Conservation (phyloP, 2,797 vertebrate species). For the Lithobates sylvaticus region DNA sequence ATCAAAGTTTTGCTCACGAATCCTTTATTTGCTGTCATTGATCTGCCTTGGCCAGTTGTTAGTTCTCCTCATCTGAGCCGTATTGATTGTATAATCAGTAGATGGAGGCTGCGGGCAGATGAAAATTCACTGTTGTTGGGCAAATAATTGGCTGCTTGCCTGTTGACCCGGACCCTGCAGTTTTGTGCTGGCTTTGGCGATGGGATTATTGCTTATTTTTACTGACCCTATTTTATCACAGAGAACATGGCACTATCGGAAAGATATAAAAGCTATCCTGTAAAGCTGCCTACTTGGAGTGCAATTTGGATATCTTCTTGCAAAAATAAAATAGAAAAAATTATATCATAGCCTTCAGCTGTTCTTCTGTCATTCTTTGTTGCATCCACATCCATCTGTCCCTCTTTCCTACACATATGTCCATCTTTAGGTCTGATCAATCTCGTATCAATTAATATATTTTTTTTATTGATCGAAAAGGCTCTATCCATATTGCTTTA, state of each 20-base stretch:
- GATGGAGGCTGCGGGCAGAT: slow-evolving; percentile 92
- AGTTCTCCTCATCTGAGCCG: slow-evolving; percentile 96
- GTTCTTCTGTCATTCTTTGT: too few species aligned
- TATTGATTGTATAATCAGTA: slow-evolving; percentile 99
- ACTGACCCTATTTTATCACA: slow-evolving; percentile 76
- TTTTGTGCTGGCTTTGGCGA: slow-evolving; percentile 80
- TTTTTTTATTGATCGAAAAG: too few species aligned
- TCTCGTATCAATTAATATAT: too few species aligned
- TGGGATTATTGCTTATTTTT: slow-evolving; percentile 82
- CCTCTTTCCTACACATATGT: too few species aligned
- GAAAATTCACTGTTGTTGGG: slow-evolving; percentile 95
- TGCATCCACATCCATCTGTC: too few species aligned
- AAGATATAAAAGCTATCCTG: slow-evolving; percentile 85
- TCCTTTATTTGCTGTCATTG: slow-evolving; percentile 99
- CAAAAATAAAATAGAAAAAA: background rate
- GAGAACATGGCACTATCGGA: slow-evolving; percentile 78
- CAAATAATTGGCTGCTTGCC: slow-evolving; percentile 97
- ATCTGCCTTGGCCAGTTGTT: slow-evolving; percentile 98
- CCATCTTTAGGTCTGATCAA: too few species aligned
- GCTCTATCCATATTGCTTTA: too few species aligned
- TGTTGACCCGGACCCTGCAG: slow-evolving; percentile 90
- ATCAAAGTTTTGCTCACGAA: slow-evolving; percentile 97
- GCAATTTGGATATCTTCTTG: slow-evolving; percentile 69
- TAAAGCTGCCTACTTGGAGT: slow-evolving; percentile 74
- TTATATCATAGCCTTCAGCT: too few species aligned